Percentiles rank a stretch among this genome's conserved stretches.
Evolutionary conservation across 2,797 vertebrate genomes (phyloP).

Genomic region (Chromobotia macracanthus): DNA sequence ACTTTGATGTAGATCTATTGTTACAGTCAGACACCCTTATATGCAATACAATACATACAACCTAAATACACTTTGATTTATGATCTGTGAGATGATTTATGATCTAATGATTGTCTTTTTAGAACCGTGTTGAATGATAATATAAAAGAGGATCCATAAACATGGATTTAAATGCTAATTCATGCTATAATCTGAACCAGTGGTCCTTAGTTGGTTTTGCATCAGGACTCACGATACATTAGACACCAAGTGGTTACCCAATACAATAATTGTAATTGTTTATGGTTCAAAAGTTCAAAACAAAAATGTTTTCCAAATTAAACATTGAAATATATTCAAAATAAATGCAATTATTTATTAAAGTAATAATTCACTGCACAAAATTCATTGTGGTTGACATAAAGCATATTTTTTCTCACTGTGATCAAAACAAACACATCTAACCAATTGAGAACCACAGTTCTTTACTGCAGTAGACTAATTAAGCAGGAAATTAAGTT

Average conservation of each 20-base stretch:
- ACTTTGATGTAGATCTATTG: background rate
- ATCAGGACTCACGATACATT: background rate
- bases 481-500: slow-evolving; percentile 42
- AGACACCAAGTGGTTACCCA: background rate
- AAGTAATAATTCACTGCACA: background rate
- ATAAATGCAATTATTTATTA: background rate
- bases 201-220: background rate
- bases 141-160: background rate
- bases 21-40: slow-evolving; percentile 20
- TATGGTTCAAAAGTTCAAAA: background rate
- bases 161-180: background rate
- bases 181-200: background rate
- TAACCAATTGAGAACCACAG: background rate
- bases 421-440: background rate
- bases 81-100: background rate
- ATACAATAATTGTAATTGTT: background rate
- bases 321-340: background rate
- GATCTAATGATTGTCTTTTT: background rate
- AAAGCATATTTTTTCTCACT: background rate
- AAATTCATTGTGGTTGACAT: background rate
- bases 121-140: background rate
- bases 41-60: background rate
- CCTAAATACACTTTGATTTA: no score
- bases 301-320: background rate
- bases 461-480: slow-evolving; percentile 11